Percentiles rank a stretch among this genome's conserved stretches.
These are phyloP conservation scores for Ganaspis sp. DNA, from an alignment of 1,140 invertebrate genomes.

Conservation along the genomic window DNA sequence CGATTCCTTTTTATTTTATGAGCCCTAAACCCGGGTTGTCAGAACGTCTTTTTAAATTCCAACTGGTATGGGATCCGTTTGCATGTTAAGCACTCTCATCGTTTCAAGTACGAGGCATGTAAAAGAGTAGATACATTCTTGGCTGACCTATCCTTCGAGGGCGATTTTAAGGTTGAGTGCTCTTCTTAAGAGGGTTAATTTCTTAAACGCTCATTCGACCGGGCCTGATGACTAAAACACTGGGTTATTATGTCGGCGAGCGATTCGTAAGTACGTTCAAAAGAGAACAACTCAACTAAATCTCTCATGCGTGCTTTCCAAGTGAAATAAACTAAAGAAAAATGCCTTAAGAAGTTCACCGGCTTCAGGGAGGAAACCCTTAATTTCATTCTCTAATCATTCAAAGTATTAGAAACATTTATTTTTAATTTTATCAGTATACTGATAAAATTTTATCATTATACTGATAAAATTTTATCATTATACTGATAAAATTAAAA, in stretches of 20 bases:
- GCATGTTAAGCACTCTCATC: slow-evolving; percentile 2
- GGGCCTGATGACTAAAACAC: slow-evolving; percentile 15
- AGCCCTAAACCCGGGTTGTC: slow-evolving; percentile 25
- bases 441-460: too few species aligned
- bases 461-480: too few species aligned
- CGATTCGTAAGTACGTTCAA: neutral
- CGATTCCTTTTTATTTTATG: slow-evolving; percentile 28
- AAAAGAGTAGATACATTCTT: slow-evolving; percentile 10
- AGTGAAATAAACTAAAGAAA: neutral
- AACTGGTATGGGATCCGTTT: slow-evolving; percentile 18
- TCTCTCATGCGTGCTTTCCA: neutral
- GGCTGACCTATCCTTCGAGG: slow-evolving; percentile 20
- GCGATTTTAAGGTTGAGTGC: slow-evolving; percentile 21
- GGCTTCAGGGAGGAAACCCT: too few species aligned
- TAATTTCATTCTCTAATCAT: too few species aligned
- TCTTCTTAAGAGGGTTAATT: slow-evolving; percentile 27
- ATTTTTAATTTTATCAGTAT: too few species aligned
- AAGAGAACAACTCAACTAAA: slow-evolving; percentile 6
- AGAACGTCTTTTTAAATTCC: slow-evolving; percentile 21
- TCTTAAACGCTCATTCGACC: slow-evolving; percentile 24
- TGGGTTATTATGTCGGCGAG: slow-evolving; percentile 23
- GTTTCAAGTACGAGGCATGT: slow-evolving; percentile 1
- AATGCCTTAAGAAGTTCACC: neutral
- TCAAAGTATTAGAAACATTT: too few species aligned
- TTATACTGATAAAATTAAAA: too few species aligned